A percentile compares a stretch with the other conserved stretches of the same genome.
These are phyloP conservation scores for Pseudomugil tenellus DNA, from an alignment of 2,797 vertebrate species.

Conservation along the genomic window DNA sequence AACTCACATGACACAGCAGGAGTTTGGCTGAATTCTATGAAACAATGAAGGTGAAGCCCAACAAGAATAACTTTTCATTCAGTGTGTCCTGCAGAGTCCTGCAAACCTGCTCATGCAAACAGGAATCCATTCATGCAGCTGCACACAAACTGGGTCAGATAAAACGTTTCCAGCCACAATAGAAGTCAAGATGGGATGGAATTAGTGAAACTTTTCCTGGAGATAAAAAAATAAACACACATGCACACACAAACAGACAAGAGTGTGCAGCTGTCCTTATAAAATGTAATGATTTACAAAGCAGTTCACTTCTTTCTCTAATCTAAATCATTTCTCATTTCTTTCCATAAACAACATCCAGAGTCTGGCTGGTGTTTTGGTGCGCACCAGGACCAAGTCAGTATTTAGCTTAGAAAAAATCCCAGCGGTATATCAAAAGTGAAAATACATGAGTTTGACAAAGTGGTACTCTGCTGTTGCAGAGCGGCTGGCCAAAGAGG, in stretches of 20 bases:
- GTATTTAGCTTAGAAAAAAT: not conserved
- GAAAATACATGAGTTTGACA: conserved; percentile 4
- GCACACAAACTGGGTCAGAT: conserved; percentile 36
- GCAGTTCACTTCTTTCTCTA: not conserved
- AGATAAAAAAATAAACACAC: conserved; percentile 42
- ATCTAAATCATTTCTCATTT: not conserved
- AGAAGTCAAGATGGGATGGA: conserved; percentile 20
- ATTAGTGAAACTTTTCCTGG: conserved; percentile 38
- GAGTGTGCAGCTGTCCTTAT: not conserved
- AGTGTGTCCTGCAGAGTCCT: not conserved
- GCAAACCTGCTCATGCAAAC: conserved; percentile 21
- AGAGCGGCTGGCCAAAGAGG: conserved; percentile 50
- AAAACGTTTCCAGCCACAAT: conserved; percentile 21
- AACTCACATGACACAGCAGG: not conserved
- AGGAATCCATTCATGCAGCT: conserved; percentile 27
- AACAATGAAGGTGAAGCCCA: not conserved
- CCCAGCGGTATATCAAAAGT: not conserved
- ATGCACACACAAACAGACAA: conserved; percentile 11
- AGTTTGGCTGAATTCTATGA: conserved; percentile 4
- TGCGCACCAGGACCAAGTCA: not conserved
- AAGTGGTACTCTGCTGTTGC: conserved; percentile 13
- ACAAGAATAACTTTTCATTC: conserved; percentile 2
- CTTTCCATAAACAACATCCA: not conserved
- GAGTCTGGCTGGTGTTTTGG: not conserved
- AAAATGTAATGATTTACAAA: not conserved